Evolutionary conservation across 53 echinoderm and acorn worm species (phyloP), one percentile per base, ranked within the genome.

Genomic region (Stichopus horrens): DNA sequence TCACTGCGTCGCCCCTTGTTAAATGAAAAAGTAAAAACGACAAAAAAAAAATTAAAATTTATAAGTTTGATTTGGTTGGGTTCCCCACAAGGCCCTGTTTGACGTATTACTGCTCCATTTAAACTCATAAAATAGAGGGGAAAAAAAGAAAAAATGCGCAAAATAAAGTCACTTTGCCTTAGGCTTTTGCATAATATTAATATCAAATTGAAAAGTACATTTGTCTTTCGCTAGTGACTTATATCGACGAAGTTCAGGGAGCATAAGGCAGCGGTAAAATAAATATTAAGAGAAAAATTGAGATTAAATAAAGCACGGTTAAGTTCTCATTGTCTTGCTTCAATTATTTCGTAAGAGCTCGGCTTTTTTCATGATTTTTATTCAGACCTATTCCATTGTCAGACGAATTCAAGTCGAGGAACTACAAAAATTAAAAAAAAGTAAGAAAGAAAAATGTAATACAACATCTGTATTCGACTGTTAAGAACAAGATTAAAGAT

Each of bases 121-220:
- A 71, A 7, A 71, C n/a, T 71, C n/a, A 71, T 71, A 13, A 71
- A 71, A 76, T 76, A 11, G 21, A 76, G 52, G 77, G 18, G 51
- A 76, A 76, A 75, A 14, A 67, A n/a, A 67, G 68, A 67, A 67
- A 67, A 76, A 54, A 76, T 76, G 52, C 16, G 77, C 52, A 76
- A 76, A 37, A 76, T 76, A 76, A 53, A 76, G 6, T 51, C 52
- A 76, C 16, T 65, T 85, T 65, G 85, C 85, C 85, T 85, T 22
- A 65, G 85, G 85, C 22, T 66, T 53, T 19, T 85, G 85, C 85
- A 85, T 85, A 85, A 85, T 85, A 85, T 85, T 85, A 85, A 85
- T 85, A 85, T 65, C 52, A 52, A 85, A 85, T 85, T 67, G 63
- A 85, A 85, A 63, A 85, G 85, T 85, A 66, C 85, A 85, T 85